Conservation (phyloP, 2,888 invertebrate species). For the Globia sparganii region DNA sequence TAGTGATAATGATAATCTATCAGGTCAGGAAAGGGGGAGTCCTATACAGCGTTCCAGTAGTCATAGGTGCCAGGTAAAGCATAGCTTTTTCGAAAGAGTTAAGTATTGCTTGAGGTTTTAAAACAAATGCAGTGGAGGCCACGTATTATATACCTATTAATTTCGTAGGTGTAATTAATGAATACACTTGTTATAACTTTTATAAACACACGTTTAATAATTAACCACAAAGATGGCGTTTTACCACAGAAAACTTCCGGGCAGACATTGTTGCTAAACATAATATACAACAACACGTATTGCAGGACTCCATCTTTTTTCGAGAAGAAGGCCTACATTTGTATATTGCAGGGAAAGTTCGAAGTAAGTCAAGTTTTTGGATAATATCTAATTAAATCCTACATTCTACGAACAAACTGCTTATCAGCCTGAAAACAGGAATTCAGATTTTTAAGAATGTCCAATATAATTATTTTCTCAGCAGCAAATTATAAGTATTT, state of each 20-base stretch:
- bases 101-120: background rate
- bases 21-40: background rate
- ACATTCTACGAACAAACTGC: background rate
- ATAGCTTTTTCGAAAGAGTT: background rate
- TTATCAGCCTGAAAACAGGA: background rate
- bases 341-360: background rate
- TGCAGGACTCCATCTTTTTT: background rate
- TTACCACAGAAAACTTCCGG: no score
- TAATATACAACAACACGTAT: background rate
- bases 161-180: no score
- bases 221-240: no score
- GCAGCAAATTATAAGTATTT: conserved; percentile 40
- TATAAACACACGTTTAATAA: no score
- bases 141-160: background rate
- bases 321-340: background rate
- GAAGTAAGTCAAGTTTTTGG: background rate
- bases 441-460: background rate
- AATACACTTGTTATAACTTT: no score
- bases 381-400: background rate
- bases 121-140: background rate
- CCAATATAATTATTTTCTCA: conserved; percentile 32
- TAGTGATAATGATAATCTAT: background rate
- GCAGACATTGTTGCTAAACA: no score
- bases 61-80: no score
- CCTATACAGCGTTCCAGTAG: background rate